Evolutionary conservation across 2,113 vertebrate genomes (phyloP), one percentile per base, ranked within the genome.

Genomic region (Psophia crepitans): DNA sequence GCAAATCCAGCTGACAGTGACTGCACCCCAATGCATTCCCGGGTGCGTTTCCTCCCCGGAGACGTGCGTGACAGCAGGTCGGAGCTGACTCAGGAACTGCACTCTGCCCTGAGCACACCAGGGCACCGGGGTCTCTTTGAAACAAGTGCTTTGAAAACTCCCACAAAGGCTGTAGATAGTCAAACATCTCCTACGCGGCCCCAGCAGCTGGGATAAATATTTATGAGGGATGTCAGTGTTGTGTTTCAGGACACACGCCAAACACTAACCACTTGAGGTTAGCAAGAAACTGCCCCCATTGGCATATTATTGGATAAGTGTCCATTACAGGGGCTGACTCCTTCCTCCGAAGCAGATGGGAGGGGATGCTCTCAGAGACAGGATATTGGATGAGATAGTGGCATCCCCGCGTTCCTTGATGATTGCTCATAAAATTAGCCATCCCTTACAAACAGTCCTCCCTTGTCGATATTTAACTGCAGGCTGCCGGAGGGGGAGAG

Each of bases 261-360:
- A 93, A 60, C 88, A 65, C 61, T 53, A 94, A 89, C 92, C 96
- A 32, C 93, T 93, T 71, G 96, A 96, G 96, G 94, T 95, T 96
- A 94, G 89, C 70, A 70, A 95, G 91, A 95, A 95, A 93, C 91
- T 97, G 94, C 96, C 95, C 95, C 97, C 94, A 81, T 83, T 86
- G 91, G 96, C 94, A 84, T 91, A 96, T 96, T 95, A 97, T 96
- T 88, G 96, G 96, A 93, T 96, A 96, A 96, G 91, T 97, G 96
- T 97, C 96, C 96, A 97, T 97, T 97, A 95, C 91, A 80, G 70
- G 83, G 87, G n/a, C 87, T 87, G 86, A 94, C 85, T 90, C 91
- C 94, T 97, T 96, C 96, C 95, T 96, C 89, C 39, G 23, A 63
- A 71, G 89, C 86, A 90, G 91, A 88, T 88, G 87, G 87, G 87